A percentile compares a stretch with the other conserved stretches of the same genome.
phyloP scores from a whole-genome alignment of 2,113 vertebrate genomes.

The Callorhinus ursinus region DNA sequence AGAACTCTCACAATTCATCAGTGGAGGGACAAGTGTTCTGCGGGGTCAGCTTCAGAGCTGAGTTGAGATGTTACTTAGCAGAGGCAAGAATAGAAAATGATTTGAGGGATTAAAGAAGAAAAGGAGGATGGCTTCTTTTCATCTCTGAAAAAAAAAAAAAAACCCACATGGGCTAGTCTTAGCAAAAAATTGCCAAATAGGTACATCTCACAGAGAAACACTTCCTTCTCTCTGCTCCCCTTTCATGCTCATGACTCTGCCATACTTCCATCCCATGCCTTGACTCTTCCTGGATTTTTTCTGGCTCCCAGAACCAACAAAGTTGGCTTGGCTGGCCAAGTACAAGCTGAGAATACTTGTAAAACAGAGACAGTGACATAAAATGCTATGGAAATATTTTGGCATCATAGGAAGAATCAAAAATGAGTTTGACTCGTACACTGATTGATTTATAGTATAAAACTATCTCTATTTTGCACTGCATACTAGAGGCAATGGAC shows the following conservation, averaged over 20 bases:
- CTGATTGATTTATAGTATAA: not conserved
- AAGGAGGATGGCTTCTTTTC: conserved; percentile 9
- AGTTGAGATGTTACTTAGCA: not conserved
- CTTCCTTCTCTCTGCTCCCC: not conserved
- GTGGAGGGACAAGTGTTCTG: not conserved
- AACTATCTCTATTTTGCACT: not conserved
- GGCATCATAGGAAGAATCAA: conserved; percentile 24
- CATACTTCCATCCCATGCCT: not conserved
- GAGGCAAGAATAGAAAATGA: not conserved
- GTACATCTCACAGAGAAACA: not conserved
- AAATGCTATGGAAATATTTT: not conserved
- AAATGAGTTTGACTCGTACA: not conserved
- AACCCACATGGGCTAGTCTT: not conserved
- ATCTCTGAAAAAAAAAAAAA: conserved; percentile 18
- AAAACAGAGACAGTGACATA: not conserved
- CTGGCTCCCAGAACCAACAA: not conserved
- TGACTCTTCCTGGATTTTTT: not conserved
- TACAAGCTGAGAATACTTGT: not conserved
- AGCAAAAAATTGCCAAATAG: conserved; percentile 10
- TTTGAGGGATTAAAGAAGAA: not conserved
- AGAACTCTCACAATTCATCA: not conserved
- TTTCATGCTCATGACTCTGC: not conserved
- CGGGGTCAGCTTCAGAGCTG: not conserved
- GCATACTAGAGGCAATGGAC: not conserved
- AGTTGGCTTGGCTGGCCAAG: not conserved